Base-by-base conservation (phyloP, 2,113 vertebrate species). In the Prionailurus viverrinus region DNA sequence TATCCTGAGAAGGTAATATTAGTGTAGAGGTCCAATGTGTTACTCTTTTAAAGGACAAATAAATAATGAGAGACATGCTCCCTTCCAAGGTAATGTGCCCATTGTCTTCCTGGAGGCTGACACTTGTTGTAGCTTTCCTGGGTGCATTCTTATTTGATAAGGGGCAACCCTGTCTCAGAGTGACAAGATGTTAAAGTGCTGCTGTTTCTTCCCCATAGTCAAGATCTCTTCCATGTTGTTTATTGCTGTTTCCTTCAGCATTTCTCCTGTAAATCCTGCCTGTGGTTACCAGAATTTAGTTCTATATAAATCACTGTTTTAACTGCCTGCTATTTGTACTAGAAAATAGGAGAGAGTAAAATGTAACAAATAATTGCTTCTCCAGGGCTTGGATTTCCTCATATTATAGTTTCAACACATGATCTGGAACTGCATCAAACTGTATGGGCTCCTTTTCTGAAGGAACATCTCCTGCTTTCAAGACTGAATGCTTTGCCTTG, bases 201-300 rank as follows among this genome's bases (percentile, higher is more conserved):
- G 23, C 39, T 71, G 16, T 84, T 80, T 93, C 39, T 41, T 58
- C 31, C 89, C 84, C 71, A 3, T 21, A 95, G 83, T n/a, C 68
- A 80, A 33, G 6, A 31, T n/a, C 18, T 10, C 76, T 36, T 68
- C 31, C 9, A 1, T 19, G 4, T 73, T 82, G 55, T 87, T 95
- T 83, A 61, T 74, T 41, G 27, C 19, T 29, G 3, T 87, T 82
- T 51, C 29, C 58, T 36, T 66, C 12, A 66, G 58, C 25, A 51
- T 83, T 69, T 78, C 33, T 89, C 65, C 45, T 66, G 0, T 93
- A 84, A 88, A 81, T 89, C 29, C 45, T 88, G 16, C 69, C 48
- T 79, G 5, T 88, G 65, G 27, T 91, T 78, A 90, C 39, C n/a
- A 91, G 83, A 94, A 95, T 94, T 93, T 31, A 78, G 29, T 86